A percentile compares a stretch with the other conserved stretches of the same genome.
Conservation (phyloP, 2,888 invertebrate genomes). For the Clanis bilineata region DNA sequence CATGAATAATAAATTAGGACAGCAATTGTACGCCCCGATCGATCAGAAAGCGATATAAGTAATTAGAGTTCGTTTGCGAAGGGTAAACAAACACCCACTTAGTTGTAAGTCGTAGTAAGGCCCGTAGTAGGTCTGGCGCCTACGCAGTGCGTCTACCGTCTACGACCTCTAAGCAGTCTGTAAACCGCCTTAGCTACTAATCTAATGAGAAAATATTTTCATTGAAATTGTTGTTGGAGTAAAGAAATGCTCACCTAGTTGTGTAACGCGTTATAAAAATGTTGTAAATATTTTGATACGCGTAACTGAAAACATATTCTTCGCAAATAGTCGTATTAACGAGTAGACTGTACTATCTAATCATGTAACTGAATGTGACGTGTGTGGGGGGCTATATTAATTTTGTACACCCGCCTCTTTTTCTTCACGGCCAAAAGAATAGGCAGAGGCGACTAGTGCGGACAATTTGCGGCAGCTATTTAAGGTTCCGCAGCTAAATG, state of each 20-base stretch:
- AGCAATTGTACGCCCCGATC: neutral
- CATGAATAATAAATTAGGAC: neutral
- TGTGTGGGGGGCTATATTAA: no score
- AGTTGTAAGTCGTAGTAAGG: slow-evolving; percentile 26
- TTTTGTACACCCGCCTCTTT: no score
- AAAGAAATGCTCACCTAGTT: neutral
- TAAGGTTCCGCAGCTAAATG: no score
- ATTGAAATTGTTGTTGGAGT: neutral
- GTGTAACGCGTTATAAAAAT: neutral
- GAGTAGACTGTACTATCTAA: no score
- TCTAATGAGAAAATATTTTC: neutral
- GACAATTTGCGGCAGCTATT: no score
- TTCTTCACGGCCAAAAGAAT: no score
- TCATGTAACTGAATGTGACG: no score
- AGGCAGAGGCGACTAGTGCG: no score
- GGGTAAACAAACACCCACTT: slow-evolving; percentile 37
- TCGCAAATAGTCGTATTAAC: no score
- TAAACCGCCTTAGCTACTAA: neutral
- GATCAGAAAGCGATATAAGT: neutral
- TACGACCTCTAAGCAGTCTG: slow-evolving; percentile 15
- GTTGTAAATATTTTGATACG: neutral
- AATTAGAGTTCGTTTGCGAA: neutral
- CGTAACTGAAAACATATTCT: no score
- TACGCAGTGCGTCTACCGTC: slow-evolving; percentile 36
- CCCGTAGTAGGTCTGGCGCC: slow-evolving; percentile 32